These are phyloP conservation scores for Heterodera schachtii DNA, from an alignment of 1,140 invertebrate species.

Conservation along the genomic window DNA sequence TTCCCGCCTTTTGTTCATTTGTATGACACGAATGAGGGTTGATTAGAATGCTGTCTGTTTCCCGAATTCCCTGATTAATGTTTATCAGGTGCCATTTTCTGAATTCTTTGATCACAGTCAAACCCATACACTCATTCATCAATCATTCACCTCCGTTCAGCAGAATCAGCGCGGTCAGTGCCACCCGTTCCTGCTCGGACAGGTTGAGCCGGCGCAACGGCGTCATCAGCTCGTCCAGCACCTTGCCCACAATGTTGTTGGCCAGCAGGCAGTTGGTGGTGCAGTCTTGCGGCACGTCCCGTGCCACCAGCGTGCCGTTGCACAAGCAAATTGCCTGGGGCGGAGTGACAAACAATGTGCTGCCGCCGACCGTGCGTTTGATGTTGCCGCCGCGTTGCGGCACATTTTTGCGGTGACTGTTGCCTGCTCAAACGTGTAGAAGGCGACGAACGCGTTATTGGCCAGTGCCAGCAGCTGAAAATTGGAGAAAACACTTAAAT, in stretches of 20 bases:
- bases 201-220: slow-evolving; percentile 47
- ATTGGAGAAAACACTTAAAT: too few species aligned
- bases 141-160: slow-evolving; percentile 48
- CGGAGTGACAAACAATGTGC: not conserved
- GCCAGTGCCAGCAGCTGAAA: slow-evolving; percentile 50
- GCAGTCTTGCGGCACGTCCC: slow-evolving; percentile 42
- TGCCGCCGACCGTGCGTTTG: too few species aligned
- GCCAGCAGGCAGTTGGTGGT: slow-evolving; percentile 40
- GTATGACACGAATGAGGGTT: too few species aligned
- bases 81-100: too few species aligned
- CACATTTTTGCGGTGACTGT: slow-evolving; percentile 47
- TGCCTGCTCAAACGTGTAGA: slow-evolving; percentile 59
- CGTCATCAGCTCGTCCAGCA: slow-evolving; percentile 51
- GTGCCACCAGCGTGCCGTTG: slow-evolving; percentile 46
- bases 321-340: slow-evolving; percentile 42
- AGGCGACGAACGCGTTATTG: slow-evolving; percentile 57
- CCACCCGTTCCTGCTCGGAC: slow-evolving; percentile 46
- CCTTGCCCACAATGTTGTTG: slow-evolving; percentile 51
- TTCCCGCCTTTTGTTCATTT: too few species aligned
- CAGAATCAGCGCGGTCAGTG: slow-evolving; percentile 50
- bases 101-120: too few species aligned
- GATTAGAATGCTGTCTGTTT: too few species aligned
- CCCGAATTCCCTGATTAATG: too few species aligned
- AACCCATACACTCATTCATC: too few species aligned
- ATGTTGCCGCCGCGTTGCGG: too few species aligned